Conservation (phyloP, 2,888 invertebrate genomes). For the Machimus atricapillus region DNA sequence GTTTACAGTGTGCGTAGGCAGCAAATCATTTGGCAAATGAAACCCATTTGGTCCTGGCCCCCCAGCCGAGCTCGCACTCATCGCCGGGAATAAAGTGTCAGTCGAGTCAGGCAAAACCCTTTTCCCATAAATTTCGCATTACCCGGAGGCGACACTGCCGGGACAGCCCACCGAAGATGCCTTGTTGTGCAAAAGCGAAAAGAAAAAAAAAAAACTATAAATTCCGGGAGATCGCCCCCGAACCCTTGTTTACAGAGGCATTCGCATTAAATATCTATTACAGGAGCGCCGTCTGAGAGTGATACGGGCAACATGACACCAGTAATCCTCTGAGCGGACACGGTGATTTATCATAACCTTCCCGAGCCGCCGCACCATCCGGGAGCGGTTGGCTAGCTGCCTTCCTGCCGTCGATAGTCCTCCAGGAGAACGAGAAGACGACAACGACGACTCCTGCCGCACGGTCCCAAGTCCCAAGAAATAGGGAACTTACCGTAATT, state of each 20-base stretch:
- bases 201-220: slow-evolving; percentile 20
- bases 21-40: background rate
- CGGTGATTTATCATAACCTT: slow-evolving; percentile 18
- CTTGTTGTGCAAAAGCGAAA: background rate
- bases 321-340: slow-evolving; percentile 16
- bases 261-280: slow-evolving; percentile 33
- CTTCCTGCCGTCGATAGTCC: background rate
- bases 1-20: background rate
- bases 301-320: slow-evolving; percentile 23
- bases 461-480: background rate
- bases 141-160: background rate
- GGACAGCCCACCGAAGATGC: background rate
- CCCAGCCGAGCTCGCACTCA: background rate
- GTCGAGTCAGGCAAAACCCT: background rate
- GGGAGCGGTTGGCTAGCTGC: background rate
- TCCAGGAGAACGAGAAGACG: background rate
- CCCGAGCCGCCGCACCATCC: background rate
- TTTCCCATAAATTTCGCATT: background rate
- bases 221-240: background rate
- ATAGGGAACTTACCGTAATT: background rate
- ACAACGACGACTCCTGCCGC: background rate
- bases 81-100: background rate
- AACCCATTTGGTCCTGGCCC: background rate
- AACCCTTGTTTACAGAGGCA: slow-evolving; percentile 26
- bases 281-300: background rate